Percentiles rank a stretch among this genome's conserved stretches.
Conservation (phyloP, 2,888 invertebrate genomes). For the Campoletis raptor region DNA sequence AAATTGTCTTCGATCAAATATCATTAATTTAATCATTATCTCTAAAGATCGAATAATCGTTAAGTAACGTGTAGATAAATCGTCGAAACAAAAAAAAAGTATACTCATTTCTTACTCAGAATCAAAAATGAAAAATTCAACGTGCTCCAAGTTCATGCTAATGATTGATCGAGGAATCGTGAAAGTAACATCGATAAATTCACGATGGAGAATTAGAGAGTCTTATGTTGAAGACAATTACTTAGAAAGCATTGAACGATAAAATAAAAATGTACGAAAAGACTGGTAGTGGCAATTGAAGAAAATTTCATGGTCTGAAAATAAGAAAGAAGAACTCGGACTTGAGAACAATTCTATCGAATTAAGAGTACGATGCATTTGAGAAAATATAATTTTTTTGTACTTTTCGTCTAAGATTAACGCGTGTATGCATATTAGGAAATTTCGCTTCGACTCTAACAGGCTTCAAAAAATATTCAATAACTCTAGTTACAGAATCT, state of each 20-base stretch:
- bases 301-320: constrained; percentile 56
- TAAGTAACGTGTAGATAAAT: constrained; percentile 57
- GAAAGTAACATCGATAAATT: not conserved
- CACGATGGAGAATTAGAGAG: not conserved
- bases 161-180: constrained; percentile 28
- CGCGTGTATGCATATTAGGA: constrained; percentile 7
- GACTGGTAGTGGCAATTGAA: constrained; percentile 67
- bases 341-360: constrained; percentile 36
- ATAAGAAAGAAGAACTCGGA: constrained; percentile 6
- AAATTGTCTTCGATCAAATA: constrained; percentile 62
- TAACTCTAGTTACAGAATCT: constrained; percentile 2
- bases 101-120: constrained; percentile 61
- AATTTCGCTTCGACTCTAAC: constrained; percentile 45
- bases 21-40: constrained; percentile 62
- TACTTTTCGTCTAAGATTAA: constrained; percentile 1
- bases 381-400: constrained; percentile 19
- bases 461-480: constrained; percentile 35
- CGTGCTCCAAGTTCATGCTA: constrained; percentile 13
- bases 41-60: constrained; percentile 55
- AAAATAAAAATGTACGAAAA: constrained; percentile 61
- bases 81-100: constrained; percentile 49
- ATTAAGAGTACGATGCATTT: constrained; percentile 40
- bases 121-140: constrained; percentile 14
- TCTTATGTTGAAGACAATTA: constrained; percentile 6
- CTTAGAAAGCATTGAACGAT: constrained; percentile 17